Conservation (phyloP, 2,797 vertebrate species). For the Salarias fasciatus region DNA sequence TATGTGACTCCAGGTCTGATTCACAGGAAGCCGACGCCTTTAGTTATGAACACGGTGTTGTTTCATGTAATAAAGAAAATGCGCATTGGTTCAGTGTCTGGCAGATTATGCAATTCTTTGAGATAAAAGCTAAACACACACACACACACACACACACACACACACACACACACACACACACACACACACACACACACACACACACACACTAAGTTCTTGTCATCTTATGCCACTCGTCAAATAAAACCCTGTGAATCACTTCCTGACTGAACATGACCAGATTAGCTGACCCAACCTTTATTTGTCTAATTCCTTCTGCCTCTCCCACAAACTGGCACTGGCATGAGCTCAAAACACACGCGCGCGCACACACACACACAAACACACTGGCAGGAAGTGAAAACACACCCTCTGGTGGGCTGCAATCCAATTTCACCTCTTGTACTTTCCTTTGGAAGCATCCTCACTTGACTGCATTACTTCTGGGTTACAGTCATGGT, state of each 20-base stretch:
- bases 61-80: too few relatives aligned
- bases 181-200: too few relatives aligned
- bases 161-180: too few relatives aligned
- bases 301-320: constrained; percentile 58
- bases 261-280: constrained; percentile 54
- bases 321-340: constrained; percentile 44
- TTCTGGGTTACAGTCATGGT: neutral
- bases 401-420: constrained; percentile 56
- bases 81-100: too few relatives aligned
- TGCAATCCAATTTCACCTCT: constrained; percentile 31
- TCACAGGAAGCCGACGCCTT: constrained; percentile 18
- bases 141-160: too few relatives aligned
- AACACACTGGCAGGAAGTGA: constrained; percentile 51
- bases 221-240: too few relatives aligned
- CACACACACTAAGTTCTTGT: too few relatives aligned
- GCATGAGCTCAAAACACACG: constrained; percentile 4
- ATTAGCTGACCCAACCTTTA: constrained; percentile 59
- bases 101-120: too few relatives aligned
- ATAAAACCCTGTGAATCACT: neutral
- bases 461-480: constrained; percentile 7
- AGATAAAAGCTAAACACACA: too few relatives aligned
- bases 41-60: neutral
- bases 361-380: constrained; percentile 8
- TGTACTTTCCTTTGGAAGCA: constrained; percentile 5
- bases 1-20: constrained; percentile 16